Evolutionary conservation across 2,888 invertebrate genomes (phyloP).

Genomic region (Eupithecia subfuscata): DNA sequence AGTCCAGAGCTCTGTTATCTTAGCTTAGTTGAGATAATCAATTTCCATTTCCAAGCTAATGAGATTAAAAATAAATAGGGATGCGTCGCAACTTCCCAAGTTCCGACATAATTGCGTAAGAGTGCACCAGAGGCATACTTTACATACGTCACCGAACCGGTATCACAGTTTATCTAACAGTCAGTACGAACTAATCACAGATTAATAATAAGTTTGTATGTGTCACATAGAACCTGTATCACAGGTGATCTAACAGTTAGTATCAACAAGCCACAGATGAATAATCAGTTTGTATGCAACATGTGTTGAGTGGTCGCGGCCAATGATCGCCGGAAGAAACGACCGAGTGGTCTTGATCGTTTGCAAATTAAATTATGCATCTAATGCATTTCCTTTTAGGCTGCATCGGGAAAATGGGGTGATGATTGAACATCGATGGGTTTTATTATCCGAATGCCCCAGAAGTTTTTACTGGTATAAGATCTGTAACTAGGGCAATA

Average conservation of each 20-base stretch:
- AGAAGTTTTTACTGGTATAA: background rate
- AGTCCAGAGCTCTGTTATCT: background rate
- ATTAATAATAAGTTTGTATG: slow-evolving; percentile 4
- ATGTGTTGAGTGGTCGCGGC: slow-evolving; percentile 68
- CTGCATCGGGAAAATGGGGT: background rate
- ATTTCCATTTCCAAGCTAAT: background rate
- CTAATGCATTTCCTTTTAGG: background rate
- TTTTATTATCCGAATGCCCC: background rate
- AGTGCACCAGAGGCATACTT: slow-evolving; percentile 7
- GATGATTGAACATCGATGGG: background rate
- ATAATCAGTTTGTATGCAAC: slow-evolving; percentile 42
- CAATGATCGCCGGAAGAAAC: slow-evolving; percentile 57
- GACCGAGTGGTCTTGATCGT: slow-evolving; percentile 51
- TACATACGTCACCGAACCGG: slow-evolving; percentile 9
- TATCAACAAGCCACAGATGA: slow-evolving; percentile 9
- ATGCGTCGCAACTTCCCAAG: slow-evolving; percentile 43
- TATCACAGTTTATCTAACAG: slow-evolving; percentile 1
- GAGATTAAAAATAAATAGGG: slow-evolving; percentile 31
- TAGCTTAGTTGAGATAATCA: background rate
- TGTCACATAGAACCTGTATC: slow-evolving; percentile 10
- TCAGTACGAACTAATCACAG: slow-evolving; percentile 7
- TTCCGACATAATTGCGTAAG: slow-evolving; percentile 40
- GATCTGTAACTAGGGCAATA: background rate
- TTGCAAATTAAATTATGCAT: slow-evolving; percentile 16
- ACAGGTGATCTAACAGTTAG: slow-evolving; percentile 7